Evolutionary conservation across 2,797 vertebrate species (phyloP).

Genomic region (Dermochelys coriacea): DNA sequence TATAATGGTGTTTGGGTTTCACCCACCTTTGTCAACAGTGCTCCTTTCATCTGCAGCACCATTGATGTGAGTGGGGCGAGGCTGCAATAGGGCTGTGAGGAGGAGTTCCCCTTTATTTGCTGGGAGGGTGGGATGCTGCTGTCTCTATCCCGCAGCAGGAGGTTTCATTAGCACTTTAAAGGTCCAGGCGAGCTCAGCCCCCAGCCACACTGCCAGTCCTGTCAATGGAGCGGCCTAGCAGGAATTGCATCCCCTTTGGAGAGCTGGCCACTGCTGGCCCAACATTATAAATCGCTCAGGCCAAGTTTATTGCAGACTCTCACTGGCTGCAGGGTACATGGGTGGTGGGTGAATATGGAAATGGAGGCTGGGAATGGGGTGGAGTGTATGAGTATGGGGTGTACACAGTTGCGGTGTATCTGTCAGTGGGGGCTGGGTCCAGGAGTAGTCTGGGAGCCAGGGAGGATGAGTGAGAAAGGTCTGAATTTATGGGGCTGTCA

Average conservation of each 20-base stretch:
- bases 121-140: neutral
- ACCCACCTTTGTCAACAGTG: neutral
- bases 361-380: neutral
- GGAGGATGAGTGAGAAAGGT: neutral
- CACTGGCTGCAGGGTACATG: neutral
- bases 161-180: neutral
- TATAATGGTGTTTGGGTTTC: neutral
- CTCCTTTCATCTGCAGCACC: neutral
- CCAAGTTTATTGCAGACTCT: neutral
- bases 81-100: neutral
- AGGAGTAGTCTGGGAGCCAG: neutral
- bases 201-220: neutral
- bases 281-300: neutral
- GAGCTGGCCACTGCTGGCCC: neutral
- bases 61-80: neutral
- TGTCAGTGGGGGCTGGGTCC: neutral
- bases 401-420: neutral
- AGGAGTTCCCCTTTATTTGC: neutral
- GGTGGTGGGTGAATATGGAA: neutral
- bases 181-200: accelerated
- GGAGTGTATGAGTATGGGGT: neutral
- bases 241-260: neutral
- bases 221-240: neutral
- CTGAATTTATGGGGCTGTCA: neutral
- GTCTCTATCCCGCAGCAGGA: neutral